Percentiles rank a stretch among this genome's conserved stretches.
These are phyloP conservation scores for Drosophila helvetica DNA, from an alignment of 2,888 invertebrate genomes.

Conservation along the genomic window DNA sequence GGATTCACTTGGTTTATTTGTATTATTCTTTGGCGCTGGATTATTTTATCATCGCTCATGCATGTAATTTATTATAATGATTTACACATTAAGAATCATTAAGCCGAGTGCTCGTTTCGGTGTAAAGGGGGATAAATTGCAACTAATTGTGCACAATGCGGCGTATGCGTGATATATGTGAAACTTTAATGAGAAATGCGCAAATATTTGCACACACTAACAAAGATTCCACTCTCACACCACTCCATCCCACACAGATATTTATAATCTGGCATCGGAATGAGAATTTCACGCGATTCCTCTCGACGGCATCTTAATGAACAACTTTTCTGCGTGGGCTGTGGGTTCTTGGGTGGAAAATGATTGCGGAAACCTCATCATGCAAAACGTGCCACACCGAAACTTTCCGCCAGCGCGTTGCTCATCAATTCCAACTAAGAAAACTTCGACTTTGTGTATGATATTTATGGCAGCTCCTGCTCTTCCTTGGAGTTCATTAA, in stretches of 20 bases:
- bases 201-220: slow-evolving; percentile 40
- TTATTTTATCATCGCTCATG: slow-evolving; percentile 56
- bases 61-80: slow-evolving; percentile 67
- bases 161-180: slow-evolving; percentile 48
- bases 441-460: slow-evolving; percentile 33
- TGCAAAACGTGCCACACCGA: slow-evolving; percentile 50
- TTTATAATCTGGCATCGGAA: slow-evolving; percentile 54
- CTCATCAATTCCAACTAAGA: slow-evolving; percentile 60
- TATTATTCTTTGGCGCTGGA: slow-evolving; percentile 46
- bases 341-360: slow-evolving; percentile 25
- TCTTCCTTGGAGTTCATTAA: slow-evolving; percentile 61
- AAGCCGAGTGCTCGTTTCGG: slow-evolving; percentile 29
- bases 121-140: slow-evolving; percentile 41
- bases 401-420: slow-evolving; percentile 44
- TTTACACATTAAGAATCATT: slow-evolving; percentile 59
- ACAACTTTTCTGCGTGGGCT: slow-evolving; percentile 39
- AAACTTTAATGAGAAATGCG: slow-evolving; percentile 42
- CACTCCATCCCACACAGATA: slow-evolving; percentile 29
- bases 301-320: slow-evolving; percentile 44
- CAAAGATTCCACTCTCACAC: neutral
- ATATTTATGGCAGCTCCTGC: slow-evolving; percentile 39
- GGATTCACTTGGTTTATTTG: slow-evolving; percentile 50
- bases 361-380: slow-evolving; percentile 43
- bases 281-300: slow-evolving; percentile 42
- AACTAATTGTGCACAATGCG: slow-evolving; percentile 51